Base-by-base conservation (phyloP, 2,113 vertebrate species). In the Chunga burmeisteri region DNA sequence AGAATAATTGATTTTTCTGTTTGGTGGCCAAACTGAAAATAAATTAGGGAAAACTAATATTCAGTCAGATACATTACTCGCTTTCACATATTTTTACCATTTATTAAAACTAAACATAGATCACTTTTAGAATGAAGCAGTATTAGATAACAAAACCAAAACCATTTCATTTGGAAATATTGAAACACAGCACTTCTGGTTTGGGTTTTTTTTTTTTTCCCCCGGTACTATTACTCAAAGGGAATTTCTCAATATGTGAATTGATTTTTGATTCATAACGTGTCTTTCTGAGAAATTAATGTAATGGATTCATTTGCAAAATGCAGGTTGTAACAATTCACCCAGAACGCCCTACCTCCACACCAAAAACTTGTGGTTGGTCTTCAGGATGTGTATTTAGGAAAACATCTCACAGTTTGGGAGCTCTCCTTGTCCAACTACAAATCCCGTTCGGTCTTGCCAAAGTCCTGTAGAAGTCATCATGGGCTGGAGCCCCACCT, bases 1-100 rank as follows among this genome's bases (percentile, higher is more conserved):
- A 96, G 63, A 92, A 93, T 73, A 95, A 94, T 96, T 83, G 88
- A 83, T 94, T 92, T 88, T 93, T 84, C 58, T 86, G 50, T 93
- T 95, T 83, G 63, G 50, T 96, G 75, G 79, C 46, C 71, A 82
- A 93, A 88, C 32, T 58, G 67, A 80, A 97, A 96, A 94, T 85
- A 90, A 85, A 91, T 95, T 80, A 79, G 59, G 20, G 16, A 83
- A 96, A 94, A 93, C 63, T 90, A 90, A 92, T 92, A 92, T 74
- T 63, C 59, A 74, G 68, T 93, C 72, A 71, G 75, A 83, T 63
- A 88, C 6, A 53, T 70, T 96, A 42, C 61, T 94, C 0, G 3
- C 38, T 95, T 86, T 90, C 90, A 74, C 59, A 34, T 92, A 70
- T 62, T 92, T 93, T 90, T 93, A 73, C 75, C 62, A 50, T 92